Conservation (phyloP, 2,888 invertebrate genomes). For the Linyphia triangularis region DNA sequence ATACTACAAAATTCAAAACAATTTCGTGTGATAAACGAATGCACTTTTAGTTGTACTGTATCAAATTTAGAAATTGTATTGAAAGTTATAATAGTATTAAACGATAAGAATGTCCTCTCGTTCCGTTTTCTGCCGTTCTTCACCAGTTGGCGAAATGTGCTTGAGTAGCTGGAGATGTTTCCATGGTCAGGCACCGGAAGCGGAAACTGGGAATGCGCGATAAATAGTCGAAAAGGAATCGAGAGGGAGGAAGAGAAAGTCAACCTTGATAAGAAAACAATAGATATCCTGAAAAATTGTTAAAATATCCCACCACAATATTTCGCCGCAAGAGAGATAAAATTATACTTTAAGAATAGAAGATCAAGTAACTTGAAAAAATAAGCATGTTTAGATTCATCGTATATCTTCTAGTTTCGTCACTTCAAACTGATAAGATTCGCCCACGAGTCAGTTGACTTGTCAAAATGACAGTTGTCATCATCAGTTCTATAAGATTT, state of each 20-base stretch:
- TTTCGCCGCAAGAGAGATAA: neutral
- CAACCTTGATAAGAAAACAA: constrained; percentile 7
- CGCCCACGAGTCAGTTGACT: neutral
- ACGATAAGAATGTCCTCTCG: too few relatives aligned
- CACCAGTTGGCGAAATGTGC: neutral
- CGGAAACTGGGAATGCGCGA: constrained; percentile 29
- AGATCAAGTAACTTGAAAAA: neutral
- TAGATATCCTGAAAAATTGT: constrained; percentile 3
- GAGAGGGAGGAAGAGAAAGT: neutral
- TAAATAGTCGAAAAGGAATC: neutral
- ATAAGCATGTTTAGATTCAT: neutral
- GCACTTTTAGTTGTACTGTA: too few relatives aligned
- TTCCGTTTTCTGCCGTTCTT: neutral
- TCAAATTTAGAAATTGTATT: neutral
- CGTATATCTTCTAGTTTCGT: neutral
- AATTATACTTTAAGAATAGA: neutral
- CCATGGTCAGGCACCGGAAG: constrained; percentile 26
- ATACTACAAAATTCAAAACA: too few relatives aligned
- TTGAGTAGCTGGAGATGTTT: neutral
- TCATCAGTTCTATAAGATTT: neutral
- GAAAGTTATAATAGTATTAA: too few relatives aligned
- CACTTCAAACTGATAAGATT: neutral
- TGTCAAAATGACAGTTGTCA: neutral
- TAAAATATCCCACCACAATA: constrained; percentile 2
- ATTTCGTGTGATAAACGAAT: too few relatives aligned